These are phyloP conservation scores for Gasterosteus nipponicus DNA, from an alignment of 2,113 vertebrate species.

Conservation along the genomic window DNA sequence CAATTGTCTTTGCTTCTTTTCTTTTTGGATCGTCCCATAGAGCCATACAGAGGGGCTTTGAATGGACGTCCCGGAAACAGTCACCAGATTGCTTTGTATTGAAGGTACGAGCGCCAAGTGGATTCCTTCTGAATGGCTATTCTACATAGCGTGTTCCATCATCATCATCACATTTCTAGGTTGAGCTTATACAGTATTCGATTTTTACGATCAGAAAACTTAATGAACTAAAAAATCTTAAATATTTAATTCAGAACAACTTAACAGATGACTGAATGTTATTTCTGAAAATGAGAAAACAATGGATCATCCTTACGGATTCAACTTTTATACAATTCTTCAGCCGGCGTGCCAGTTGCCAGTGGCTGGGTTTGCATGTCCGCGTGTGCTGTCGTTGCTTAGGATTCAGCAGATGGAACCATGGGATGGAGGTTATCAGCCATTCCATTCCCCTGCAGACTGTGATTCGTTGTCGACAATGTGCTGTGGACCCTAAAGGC, in stretches of 20 bases:
- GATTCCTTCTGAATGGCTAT: slow-evolving; percentile 42
- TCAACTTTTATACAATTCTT: slow-evolving; percentile 48
- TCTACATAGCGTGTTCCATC: slow-evolving; percentile 32
- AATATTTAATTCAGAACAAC: background rate
- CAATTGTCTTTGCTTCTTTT: slow-evolving; percentile 67
- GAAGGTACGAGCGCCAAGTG: slow-evolving; percentile 38
- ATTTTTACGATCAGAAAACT: slow-evolving; percentile 11
- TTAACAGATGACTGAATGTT: background rate
- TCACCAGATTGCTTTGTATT: slow-evolving; percentile 49
- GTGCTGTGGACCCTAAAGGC: slow-evolving; percentile 82
- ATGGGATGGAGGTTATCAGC: slow-evolving; percentile 82
- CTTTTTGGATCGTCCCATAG: slow-evolving; percentile 66
- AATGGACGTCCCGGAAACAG: slow-evolving; percentile 50
- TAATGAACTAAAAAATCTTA: background rate
- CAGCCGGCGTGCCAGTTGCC: slow-evolving; percentile 54
- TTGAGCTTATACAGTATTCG: slow-evolving; percentile 7
- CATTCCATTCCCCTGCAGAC: slow-evolving; percentile 81
- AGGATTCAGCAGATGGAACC: slow-evolving; percentile 84
- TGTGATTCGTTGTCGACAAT: slow-evolving; percentile 82
- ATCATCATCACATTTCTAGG: slow-evolving; percentile 18
- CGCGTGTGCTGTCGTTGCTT: slow-evolving; percentile 78
- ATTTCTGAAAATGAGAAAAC: background rate
- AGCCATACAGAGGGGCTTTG: slow-evolving; percentile 49
- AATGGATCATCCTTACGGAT: slow-evolving; percentile 8
- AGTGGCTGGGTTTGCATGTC: slow-evolving; percentile 65